Percentiles rank a stretch among this genome's conserved stretches.
These are phyloP conservation scores for Agrilus cyanescens DNA, from an alignment of 2,888 invertebrate genomes.

Conservation along the genomic window DNA sequence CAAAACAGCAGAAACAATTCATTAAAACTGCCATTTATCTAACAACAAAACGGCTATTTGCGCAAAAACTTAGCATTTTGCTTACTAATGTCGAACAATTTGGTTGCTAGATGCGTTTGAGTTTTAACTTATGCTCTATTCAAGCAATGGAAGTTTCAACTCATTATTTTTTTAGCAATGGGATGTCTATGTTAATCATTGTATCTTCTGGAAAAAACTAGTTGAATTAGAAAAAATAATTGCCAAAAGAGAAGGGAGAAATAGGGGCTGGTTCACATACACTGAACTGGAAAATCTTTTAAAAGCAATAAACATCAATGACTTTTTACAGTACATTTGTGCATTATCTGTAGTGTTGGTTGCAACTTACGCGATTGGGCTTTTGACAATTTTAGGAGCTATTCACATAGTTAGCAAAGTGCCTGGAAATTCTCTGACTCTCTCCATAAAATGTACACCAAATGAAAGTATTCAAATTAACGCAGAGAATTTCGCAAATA, in stretches of 20 bases:
- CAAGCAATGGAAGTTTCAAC: too few species aligned
- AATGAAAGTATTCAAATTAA: background rate
- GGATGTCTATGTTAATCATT: conserved; percentile 69
- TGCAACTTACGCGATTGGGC: conserved; percentile 47
- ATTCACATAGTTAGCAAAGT: conserved; percentile 40
- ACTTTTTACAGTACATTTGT: conserved; percentile 39
- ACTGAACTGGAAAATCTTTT: conserved; percentile 56
- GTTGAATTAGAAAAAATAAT: conserved; percentile 56
- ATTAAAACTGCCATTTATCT: too few species aligned
- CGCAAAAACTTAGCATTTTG: background rate
- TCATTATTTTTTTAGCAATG: conserved; percentile 53
- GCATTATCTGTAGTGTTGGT: conserved; percentile 46
- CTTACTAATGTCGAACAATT: background rate
- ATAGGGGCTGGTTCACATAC: conserved; percentile 75
- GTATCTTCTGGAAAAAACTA: conserved; percentile 64
- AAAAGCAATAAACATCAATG: conserved; percentile 35
- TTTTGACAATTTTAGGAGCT: conserved; percentile 50
- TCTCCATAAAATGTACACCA: conserved; percentile 17
- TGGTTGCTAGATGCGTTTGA: background rate
- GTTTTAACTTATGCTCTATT: conserved; percentile 3
- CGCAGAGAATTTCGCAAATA: background rate
- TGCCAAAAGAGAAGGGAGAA: conserved; percentile 58
- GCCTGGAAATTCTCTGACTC: conserved; percentile 33
- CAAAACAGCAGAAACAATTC: too few species aligned
- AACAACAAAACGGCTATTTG: too few species aligned